Evolutionary conservation across 2,797 vertebrate genomes (phyloP).

Genomic region (Rhodeus uyekii): DNA sequence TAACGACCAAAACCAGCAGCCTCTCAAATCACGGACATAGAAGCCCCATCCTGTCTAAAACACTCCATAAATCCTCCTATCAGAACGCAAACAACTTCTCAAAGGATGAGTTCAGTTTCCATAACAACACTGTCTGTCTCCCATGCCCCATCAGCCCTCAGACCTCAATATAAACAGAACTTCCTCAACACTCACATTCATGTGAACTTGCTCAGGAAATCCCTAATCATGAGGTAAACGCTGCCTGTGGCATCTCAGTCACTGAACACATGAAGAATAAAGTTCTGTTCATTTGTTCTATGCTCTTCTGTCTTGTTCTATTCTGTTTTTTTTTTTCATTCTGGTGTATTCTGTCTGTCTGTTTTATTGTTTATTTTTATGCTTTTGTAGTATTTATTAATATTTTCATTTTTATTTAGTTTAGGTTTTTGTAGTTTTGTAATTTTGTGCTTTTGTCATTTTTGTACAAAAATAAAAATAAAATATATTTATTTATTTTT

Average conservation of each 20-base stretch:
- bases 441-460: too few relatives aligned
- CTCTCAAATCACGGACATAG: neutral
- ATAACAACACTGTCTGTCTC: constrained; percentile 45
- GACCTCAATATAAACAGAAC: constrained; percentile 39
- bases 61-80: constrained; percentile 24
- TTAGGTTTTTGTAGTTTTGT: too few relatives aligned
- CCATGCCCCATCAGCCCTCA: constrained; percentile 13
- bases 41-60: neutral
- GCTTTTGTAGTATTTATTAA: neutral
- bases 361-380: neutral
- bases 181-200: constrained; percentile 23
- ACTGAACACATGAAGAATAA: neutral
- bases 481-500: too few relatives aligned
- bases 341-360: neutral
- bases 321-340: neutral
- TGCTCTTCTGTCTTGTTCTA: neutral
- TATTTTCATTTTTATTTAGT: too few relatives aligned
- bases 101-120: constrained; percentile 46
- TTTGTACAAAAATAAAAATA: too few relatives aligned
- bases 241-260: neutral
- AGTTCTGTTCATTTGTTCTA: neutral
- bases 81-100: constrained; percentile 23
- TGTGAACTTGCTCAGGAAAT: constrained; percentile 33
- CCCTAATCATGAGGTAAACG: constrained; percentile 6
- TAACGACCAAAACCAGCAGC: constrained; percentile 32